These are phyloP conservation scores for Rhabdomys dilectus DNA, from an alignment of 2,113 vertebrate species.

Conservation along the genomic window DNA sequence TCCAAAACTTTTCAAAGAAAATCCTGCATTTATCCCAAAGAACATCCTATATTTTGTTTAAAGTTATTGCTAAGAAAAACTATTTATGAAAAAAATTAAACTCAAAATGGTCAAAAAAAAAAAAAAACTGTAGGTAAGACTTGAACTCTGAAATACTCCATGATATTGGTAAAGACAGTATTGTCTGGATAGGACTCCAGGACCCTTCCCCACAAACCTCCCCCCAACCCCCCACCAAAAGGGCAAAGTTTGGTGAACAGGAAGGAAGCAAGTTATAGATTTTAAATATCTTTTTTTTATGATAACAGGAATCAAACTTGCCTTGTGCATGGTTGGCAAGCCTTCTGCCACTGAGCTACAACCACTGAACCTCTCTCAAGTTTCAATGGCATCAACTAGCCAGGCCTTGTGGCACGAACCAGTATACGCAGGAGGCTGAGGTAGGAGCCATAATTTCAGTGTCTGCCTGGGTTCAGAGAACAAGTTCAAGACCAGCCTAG, in stretches of 20 bases:
- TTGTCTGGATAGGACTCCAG: background rate
- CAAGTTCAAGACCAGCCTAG: background rate
- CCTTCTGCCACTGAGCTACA: background rate
- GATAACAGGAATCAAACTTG: background rate
- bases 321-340: background rate
- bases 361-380: background rate
- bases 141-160: background rate
- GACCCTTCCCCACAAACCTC: too few species aligned
- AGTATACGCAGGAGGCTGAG: background rate
- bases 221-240: too few species aligned
- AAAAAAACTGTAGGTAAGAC: background rate
- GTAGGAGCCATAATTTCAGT: background rate
- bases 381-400: slow-evolving; percentile 48
- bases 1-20: slow-evolving; percentile 27
- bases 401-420: background rate
- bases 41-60: slow-evolving; percentile 51
- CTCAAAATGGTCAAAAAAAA: background rate
- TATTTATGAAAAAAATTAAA: slow-evolving; percentile 38
- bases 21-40: slow-evolving; percentile 26
- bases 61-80: slow-evolving; percentile 57
- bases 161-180: background rate
- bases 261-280: background rate
- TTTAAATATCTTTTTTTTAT: slow-evolving; percentile 7
- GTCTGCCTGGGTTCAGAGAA: background rate
- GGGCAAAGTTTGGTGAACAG: background rate